A percentile compares a stretch with the other conserved stretches of the same genome.
Evolutionary conservation across 1,140 invertebrate genomes (phyloP).

Genomic region (Pseudomyrmex gracilis): DNA sequence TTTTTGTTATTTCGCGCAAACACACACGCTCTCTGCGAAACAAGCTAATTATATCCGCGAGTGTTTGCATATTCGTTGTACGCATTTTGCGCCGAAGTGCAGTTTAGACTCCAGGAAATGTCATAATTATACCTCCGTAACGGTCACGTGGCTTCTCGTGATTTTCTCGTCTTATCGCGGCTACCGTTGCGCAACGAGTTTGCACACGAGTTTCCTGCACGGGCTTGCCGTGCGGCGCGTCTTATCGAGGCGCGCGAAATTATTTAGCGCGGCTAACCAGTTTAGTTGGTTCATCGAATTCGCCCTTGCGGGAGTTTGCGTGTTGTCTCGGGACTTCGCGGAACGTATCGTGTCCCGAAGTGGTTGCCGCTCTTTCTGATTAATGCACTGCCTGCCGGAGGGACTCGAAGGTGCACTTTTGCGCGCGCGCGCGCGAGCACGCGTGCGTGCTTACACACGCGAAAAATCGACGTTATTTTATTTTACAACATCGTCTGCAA

Average conservation of each 20-base stretch:
- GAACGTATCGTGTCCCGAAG: slow-evolving; percentile 52
- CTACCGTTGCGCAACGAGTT: slow-evolving; percentile 37
- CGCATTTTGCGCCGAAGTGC: not conserved
- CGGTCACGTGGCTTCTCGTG: slow-evolving; percentile 34
- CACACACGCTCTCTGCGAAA: not conserved
- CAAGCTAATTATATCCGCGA: not conserved
- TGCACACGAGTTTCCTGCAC: slow-evolving; percentile 42
- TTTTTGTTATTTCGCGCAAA: too few species aligned
- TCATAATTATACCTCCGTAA: slow-evolving; percentile 53
- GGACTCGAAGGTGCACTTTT: slow-evolving; percentile 5
- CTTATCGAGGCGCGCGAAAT: slow-evolving; percentile 53
- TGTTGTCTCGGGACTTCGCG: slow-evolving; percentile 20
- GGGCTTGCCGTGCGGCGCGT: slow-evolving; percentile 37
- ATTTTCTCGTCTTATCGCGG: slow-evolving; percentile 47
- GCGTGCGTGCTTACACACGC: slow-evolving; percentile 7
- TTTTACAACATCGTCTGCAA: slow-evolving; percentile 13
- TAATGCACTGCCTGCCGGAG: slow-evolving; percentile 58
- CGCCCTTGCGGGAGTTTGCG: slow-evolving; percentile 19
- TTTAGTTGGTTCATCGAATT: slow-evolving; percentile 60
- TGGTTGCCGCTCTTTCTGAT: slow-evolving; percentile 70
- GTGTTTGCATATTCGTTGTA: slow-evolving; percentile 22
- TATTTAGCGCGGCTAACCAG: slow-evolving; percentile 53
- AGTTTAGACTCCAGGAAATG: slow-evolving; percentile 25
- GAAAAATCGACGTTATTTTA: slow-evolving; percentile 14
- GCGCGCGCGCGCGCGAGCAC: not conserved